Conservation (phyloP, 2,888 invertebrate species). For the Pemphredon lugubris region DNA sequence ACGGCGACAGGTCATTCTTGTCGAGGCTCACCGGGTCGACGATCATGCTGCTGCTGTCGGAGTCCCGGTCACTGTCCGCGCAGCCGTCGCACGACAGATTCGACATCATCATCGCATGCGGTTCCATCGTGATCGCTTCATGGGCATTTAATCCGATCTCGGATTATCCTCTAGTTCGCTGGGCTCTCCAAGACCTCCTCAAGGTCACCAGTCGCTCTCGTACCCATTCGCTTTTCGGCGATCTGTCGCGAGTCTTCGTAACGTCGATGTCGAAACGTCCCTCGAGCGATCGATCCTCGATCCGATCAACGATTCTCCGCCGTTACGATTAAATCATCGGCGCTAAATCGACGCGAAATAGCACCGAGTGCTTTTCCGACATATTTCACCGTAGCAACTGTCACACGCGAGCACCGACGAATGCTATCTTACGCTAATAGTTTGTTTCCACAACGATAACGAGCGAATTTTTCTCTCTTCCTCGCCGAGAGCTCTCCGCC, state of each 20-base stretch:
- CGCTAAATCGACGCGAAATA: conserved; percentile 16
- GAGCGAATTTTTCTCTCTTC: conserved; percentile 42
- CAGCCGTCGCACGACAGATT: conserved; percentile 78
- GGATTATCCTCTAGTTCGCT: conserved; percentile 7
- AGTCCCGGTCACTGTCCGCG: conserved; percentile 78
- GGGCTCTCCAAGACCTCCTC: neutral
- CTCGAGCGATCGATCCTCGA: neutral
- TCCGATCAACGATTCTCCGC: neutral
- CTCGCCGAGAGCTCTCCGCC: conserved; percentile 21
- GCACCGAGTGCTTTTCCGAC: conserved; percentile 42
- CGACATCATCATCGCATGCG: conserved; percentile 73
- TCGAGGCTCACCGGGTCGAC: conserved; percentile 79
- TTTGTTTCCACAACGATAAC: conserved; percentile 78
- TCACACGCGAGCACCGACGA: conserved; percentile 48
- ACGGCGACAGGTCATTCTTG: conserved; percentile 71
- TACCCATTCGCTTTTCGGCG: conserved; percentile 1
- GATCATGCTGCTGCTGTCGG: conserved; percentile 79
- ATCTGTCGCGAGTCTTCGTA: neutral
- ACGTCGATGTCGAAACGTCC: neutral
- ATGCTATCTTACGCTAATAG: conserved; percentile 77
- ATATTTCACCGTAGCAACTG: conserved; percentile 61
- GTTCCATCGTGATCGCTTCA: conserved; percentile 65
- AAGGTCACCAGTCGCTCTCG: conserved; percentile 2
- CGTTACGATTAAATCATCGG: neutral
- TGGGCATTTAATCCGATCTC: conserved; percentile 33